Evolutionary conservation across 2,797 vertebrate species (phyloP), one percentile per base, ranked within the genome.

Genomic region (Mus spretus): DNA sequence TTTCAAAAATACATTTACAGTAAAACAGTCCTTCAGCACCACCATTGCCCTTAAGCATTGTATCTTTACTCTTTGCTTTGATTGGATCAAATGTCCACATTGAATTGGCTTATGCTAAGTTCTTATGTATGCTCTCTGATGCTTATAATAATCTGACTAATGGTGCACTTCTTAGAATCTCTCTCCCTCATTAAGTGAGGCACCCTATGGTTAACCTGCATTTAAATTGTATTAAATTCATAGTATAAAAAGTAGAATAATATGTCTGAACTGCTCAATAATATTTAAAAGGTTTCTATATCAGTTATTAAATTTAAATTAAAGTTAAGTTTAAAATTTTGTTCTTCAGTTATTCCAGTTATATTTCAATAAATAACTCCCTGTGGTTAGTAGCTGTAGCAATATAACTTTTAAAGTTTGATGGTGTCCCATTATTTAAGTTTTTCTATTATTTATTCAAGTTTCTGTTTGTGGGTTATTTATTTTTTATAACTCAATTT

Each of bases 191-290:
- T n/a, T 61, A 75, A 59, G 9, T 77, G 22, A 77, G 70, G 22
- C 14, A 61, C 6, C 28, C 10, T 63, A 4, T 84, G 44, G 9
- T 90, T 95, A 53, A 81, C 40, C 9, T 81, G 4, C 74, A 44
- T 92, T 94, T 96, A 94, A 57, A 28, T 90, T 92, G 86, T 78
- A 65, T 74, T 61, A 93, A 75, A 53, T 44, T 90, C 57, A 75
- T 1, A 81, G 24, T 70, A 89, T 88, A 83, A 96, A 83, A 97
- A 83, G 34, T 83, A 59, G 15, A 88, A 44, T 90, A 34, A 50
- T 22, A 90, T 94, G 57, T 12, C 37, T 55, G 79, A 50, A 22
- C 93, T 91, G 13, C 80, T 93, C 74, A 4, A 82, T 57, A 93
- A 53, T 89, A 91, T 88, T 83, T 37, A 44, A 72, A 89, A 26